Evolutionary conservation across 1,140 invertebrate species (phyloP), one percentile per base, ranked within the genome.

Genomic region (Stegodyphus dumicola): DNA sequence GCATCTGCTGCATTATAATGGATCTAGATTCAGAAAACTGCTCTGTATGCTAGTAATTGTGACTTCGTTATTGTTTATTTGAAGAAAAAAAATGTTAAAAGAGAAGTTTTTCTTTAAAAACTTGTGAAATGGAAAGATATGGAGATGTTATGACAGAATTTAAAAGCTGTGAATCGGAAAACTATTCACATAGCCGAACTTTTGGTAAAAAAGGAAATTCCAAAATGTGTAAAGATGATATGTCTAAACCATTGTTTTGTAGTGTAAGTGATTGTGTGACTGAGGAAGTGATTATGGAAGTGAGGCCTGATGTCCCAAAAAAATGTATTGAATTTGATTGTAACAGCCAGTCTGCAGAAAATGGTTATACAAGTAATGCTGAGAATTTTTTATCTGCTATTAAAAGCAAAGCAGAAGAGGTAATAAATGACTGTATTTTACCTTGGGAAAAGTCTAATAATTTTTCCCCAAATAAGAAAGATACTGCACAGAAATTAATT

Each of bases 191-290:
- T 13, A 77, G 33, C n/a, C n/a, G 48, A 74, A 53, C 53, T 60
- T 17, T 9, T 49, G 76, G n/a, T 73, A 52, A 73, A 17, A 73
- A 9, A 49, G n/a, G 18, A 56, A n/a, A 56, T 49, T 49, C 49
- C 81, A 85, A 85, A 77, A 85, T 85, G 81, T 85, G 81, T 53
- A 85, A 85, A 85, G 81, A 85, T 85, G 81, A 85, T 69, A 66
- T 76, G 49, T 73, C 48, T 60, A 17, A 33, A 48, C 49, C 81
- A 69, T 49, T 85, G 33, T 85, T 85, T 76, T 85, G 73, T 77
- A 77, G 53, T 48, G 54, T 77, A n/a, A 51, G 73, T 54, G 54
- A 75, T 11, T 74, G 48, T 18, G 2, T 74, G n/a, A n/a, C n/a
- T 54, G 18, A 74, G 11, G 18, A 56, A 15, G 18, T 52, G 9